phyloP scores from a whole-genome alignment of 2,113 vertebrate genomes.

The Clarias batrachus region DNA sequence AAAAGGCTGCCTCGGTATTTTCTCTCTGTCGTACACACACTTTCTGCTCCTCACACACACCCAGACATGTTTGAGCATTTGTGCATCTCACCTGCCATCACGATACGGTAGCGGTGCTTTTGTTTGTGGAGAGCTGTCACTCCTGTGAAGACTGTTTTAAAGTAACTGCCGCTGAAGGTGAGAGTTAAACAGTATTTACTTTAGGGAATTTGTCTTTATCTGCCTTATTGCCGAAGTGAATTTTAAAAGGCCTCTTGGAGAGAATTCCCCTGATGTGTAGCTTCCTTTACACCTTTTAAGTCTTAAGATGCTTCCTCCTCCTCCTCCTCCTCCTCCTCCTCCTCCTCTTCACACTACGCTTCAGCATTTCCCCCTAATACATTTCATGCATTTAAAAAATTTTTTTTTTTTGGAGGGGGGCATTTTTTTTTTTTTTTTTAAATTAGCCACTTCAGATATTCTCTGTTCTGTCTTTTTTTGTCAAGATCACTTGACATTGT shows the following conservation, averaged over 20 bases:
- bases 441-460: constrained; percentile 58
- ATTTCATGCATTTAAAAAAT: constrained; percentile 66
- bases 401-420: constrained; percentile 18
- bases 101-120: constrained; percentile 37
- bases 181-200: constrained; percentile 76
- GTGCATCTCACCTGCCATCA: constrained; percentile 28
- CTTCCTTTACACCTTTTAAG: constrained; percentile 72
- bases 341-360: constrained; percentile 47
- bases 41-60: not conserved
- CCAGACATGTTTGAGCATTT: constrained; percentile 8
- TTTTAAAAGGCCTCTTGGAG: constrained; percentile 67
- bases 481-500: constrained; percentile 59
- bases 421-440: constrained; percentile 52
- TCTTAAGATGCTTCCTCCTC: constrained; percentile 61
- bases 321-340: constrained; percentile 57
- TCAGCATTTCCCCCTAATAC: constrained; percentile 57
- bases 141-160: constrained; percentile 69
- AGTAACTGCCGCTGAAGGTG: constrained; percentile 72
- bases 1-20: not conserved
- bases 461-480: constrained; percentile 54
- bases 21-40: not conserved
- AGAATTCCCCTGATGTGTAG: constrained; percentile 68
- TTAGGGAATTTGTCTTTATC: constrained; percentile 70
- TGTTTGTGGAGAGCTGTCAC: constrained; percentile 63
- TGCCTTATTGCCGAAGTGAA: constrained; percentile 70